Evolutionary conservation across 2,113 vertebrate genomes (phyloP).

Genomic region (Puffinus mauretanicus): DNA sequence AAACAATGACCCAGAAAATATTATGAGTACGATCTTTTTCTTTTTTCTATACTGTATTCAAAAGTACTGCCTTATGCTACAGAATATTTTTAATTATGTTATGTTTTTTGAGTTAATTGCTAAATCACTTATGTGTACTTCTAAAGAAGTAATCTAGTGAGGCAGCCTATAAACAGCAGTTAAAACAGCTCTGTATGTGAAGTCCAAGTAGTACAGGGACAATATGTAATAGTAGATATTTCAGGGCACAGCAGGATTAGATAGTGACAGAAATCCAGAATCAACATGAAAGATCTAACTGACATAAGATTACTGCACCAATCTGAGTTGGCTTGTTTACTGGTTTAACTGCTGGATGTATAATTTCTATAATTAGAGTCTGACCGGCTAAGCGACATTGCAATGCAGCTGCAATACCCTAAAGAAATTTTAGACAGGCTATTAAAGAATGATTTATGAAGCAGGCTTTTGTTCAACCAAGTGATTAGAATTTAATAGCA

Average conservation of each 20-base stretch:
- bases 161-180: background rate
- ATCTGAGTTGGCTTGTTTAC: conserved; percentile 28
- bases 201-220: background rate
- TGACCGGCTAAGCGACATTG: conserved; percentile 13
- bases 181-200: background rate
- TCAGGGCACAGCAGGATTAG: background rate
- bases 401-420: conserved; percentile 49
- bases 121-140: background rate
- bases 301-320: conserved; percentile 1
- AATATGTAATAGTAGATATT: background rate
- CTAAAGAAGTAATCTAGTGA: background rate
- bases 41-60: background rate
- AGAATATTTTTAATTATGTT: background rate
- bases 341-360: conserved; percentile 19
- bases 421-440: conserved; percentile 70
- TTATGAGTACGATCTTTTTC: background rate
- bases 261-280: conserved; percentile 18
- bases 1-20: background rate
- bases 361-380: conserved; percentile 67
- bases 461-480: conserved; percentile 69
- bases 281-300: background rate
- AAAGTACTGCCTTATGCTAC: background rate
- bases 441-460: conserved; percentile 78
- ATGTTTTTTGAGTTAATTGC: background rate
- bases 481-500: conserved; percentile 75